Percentiles rank a stretch among this genome's conserved stretches.
phyloP scores from a whole-genome alignment of 2,888 invertebrate genomes.

The Drosophila hawaiiensis region DNA sequence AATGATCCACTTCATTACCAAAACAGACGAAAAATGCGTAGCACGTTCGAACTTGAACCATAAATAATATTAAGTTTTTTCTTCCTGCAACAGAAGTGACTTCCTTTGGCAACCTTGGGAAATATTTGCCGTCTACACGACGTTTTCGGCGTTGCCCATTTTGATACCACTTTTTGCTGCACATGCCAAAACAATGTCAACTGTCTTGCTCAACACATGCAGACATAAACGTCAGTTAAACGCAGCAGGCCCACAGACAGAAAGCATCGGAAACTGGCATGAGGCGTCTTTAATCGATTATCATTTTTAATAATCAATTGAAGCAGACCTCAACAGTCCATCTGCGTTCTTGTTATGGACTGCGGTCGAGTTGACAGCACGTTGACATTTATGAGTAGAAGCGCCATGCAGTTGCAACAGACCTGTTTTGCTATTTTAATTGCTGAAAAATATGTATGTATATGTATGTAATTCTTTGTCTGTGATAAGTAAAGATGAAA shows the following conservation, averaged over 20 bases:
- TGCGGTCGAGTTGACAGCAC: slow-evolving; percentile 47
- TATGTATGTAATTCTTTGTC: slow-evolving; percentile 1
- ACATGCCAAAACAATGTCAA: slow-evolving; percentile 80
- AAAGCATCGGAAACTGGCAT: slow-evolving; percentile 33
- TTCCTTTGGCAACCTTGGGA: slow-evolving; percentile 61
- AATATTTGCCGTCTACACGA: slow-evolving; percentile 54
- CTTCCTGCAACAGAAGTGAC: slow-evolving; percentile 24
- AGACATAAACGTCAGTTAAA: slow-evolving; percentile 83
- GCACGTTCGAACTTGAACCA: slow-evolving; percentile 79
- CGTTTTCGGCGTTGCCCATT: slow-evolving; percentile 66
- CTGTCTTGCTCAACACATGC: slow-evolving; percentile 85
- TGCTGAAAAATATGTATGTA: slow-evolving; percentile 44
- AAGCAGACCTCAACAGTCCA: slow-evolving; percentile 46
- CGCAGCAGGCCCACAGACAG: slow-evolving; percentile 47
- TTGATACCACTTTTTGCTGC: slow-evolving; percentile 55
- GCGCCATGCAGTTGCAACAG: slow-evolving; percentile 29
- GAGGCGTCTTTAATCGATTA: slow-evolving; percentile 84
- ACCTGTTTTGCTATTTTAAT: slow-evolving; percentile 63
- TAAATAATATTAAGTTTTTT: slow-evolving; percentile 82
- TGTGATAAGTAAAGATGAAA: slow-evolving; percentile 30
- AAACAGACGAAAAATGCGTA: slow-evolving; percentile 64
- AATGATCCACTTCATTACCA: slow-evolving; percentile 48
- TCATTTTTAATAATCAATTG: slow-evolving; percentile 86
- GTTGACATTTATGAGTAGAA: slow-evolving; percentile 75
- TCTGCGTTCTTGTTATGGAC: slow-evolving; percentile 54